Evolutionary conservation across 2,113 vertebrate species (phyloP), one percentile per base, ranked within the genome.

Genomic region (Sprattus sprattus): DNA sequence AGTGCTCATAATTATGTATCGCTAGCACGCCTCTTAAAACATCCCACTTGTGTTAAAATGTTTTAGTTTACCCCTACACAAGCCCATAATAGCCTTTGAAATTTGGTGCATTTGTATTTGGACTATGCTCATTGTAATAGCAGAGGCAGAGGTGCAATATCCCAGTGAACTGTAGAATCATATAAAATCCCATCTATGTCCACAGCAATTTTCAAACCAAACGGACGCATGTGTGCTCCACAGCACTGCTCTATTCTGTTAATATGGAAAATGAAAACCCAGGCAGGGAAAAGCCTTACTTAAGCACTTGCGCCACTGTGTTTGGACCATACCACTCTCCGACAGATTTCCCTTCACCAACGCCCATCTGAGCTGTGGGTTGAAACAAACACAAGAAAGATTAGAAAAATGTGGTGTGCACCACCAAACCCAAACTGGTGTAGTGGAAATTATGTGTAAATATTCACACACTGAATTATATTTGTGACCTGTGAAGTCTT

Each of bases 321-420:
- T 97, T 97, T 46, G 97, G 97, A 75, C 97, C 97, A 0, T 97
- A 97, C 97, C 97, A 97, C 91, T 97, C 96, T 89, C 97, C 97
- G n/a, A 97, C 95, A 50, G 96, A 96, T 88, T 97, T 97, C 0
- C 97, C 97, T 88, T 97, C 97, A 47, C 97, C 97, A 18, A 97
- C 97, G 88, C 97, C 97, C 97, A 97, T 97, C 93, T 97, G 97
- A 81, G 97, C 97, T 97, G 93, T 71, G 28, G 64, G 64, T 28
- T 28, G 9, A 25, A 71, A 32, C 25, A 32, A 13, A 71, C 13
- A 71, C 11, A 9, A 10, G 0, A 22, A 22, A n/a, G 57, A 64
- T 22, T 7, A 64, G 22, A 9, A 6, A 64, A n/a, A 25, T 64
- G 22, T 9, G 1, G 57, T 7, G 20, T 28, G 64, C 64, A 28